Percentiles rank a stretch among this genome's conserved stretches.
These are phyloP conservation scores for Acropternis orthonyx DNA, from an alignment of 2,797 vertebrate genomes.

Conservation along the genomic window DNA sequence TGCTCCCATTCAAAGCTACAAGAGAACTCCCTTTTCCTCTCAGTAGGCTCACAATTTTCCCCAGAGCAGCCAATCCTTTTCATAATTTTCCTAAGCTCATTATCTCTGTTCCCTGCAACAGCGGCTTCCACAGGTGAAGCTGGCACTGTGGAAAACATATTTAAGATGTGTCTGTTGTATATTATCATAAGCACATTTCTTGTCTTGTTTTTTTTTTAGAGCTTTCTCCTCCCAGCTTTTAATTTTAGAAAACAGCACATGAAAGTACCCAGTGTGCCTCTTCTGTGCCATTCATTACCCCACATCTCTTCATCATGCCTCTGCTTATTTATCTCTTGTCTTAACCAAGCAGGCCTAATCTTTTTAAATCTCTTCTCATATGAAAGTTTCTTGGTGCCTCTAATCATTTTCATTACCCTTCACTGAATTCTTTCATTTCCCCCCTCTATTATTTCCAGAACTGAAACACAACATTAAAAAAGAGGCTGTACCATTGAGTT, in stretches of 20 bases:
- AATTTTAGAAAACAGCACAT: conserved; percentile 1
- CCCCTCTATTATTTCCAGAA: conserved; percentile 6
- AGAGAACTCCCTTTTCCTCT: neutral
- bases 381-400: conserved; percentile 5
- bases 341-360: conserved; percentile 46
- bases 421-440: conserved; percentile 5
- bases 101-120: neutral
- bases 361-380: conserved; percentile 29
- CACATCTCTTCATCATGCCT: conserved; percentile 1
- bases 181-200: neutral
- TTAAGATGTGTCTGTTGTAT: neutral
- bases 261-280: neutral
- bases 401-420: conserved; percentile 35
- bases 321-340: conserved; percentile 48
- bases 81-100: neutral
- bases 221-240: neutral
- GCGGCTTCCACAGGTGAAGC: neutral
- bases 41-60: neutral
- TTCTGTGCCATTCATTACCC: neutral
- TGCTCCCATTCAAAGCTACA: neutral
- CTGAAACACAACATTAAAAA: conserved; percentile 15
- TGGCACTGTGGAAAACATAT: neutral
- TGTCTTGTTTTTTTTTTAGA: neutral
- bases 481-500: neutral
- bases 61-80: neutral